phyloP scores from a whole-genome alignment of 2,888 invertebrate species.

The Protodeltote pygarga region DNA sequence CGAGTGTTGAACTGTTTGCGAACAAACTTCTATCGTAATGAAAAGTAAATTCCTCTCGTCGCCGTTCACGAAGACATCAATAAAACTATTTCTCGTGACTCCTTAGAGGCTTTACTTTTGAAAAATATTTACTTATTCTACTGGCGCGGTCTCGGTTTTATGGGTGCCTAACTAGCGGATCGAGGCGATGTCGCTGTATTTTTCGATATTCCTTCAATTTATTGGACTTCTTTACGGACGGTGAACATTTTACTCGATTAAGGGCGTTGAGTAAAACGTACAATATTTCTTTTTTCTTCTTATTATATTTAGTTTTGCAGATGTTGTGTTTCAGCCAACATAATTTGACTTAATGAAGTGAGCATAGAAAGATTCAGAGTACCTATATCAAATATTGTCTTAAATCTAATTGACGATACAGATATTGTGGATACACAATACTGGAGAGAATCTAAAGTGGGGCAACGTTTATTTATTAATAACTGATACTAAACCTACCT shows the following conservation, averaged over 20 bases:
- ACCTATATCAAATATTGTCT: not conserved
- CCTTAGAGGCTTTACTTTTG: conserved; percentile 59
- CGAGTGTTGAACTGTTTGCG: conserved; percentile 75
- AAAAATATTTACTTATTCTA: conserved; percentile 74
- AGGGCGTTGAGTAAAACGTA: conserved; percentile 19
- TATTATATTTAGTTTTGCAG: conserved; percentile 6
- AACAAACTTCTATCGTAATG: conserved; percentile 80
- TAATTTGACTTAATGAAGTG: conserved; percentile 4
- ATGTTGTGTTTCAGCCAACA: not conserved
- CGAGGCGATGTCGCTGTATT: conserved; percentile 35
- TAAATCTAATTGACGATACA: conserved; percentile 16
- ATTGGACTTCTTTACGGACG: conserved; percentile 38
- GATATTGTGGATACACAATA: too few species aligned
- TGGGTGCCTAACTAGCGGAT: conserved; percentile 49
- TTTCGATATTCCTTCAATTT: conserved; percentile 51
- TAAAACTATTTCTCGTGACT: conserved; percentile 74
- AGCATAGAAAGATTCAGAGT: conserved; percentile 1
- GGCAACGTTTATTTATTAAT: too few species aligned
- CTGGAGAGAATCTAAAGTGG: too few species aligned
- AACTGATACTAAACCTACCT: too few species aligned
- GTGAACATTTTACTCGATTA: conserved; percentile 40
- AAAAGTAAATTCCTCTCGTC: conserved; percentile 77
- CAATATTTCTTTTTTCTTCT: conserved; percentile 19
- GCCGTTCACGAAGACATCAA: conserved; percentile 71
- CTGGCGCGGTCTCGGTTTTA: conserved; percentile 49